phyloP scores from a whole-genome alignment of 1,140 invertebrate genomes.

The Anastrepha ludens region DNA sequence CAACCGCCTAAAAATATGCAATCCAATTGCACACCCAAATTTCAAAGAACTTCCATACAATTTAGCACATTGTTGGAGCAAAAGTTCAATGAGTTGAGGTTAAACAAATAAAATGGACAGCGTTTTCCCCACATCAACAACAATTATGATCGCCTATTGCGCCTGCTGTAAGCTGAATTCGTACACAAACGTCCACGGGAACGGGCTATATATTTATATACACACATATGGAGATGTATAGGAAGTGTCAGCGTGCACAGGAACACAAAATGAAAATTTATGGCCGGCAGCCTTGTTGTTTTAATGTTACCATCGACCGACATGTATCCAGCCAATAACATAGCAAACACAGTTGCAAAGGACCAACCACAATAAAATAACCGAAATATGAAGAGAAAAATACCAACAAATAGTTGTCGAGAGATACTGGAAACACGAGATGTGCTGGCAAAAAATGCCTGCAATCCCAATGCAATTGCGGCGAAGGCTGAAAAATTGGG shows the following conservation, averaged over 20 bases:
- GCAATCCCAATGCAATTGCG: slow-evolving; percentile 19
- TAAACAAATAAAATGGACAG: slow-evolving; percentile 20
- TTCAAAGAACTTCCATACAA: slow-evolving; percentile 21
- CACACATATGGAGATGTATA: too few relatives aligned
- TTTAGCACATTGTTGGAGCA: neutral
- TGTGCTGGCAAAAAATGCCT: neutral
- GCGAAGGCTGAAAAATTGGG: neutral
- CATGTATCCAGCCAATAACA: neutral
- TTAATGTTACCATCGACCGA: slow-evolving; percentile 16
- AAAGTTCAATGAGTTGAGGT: neutral
- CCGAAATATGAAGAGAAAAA: slow-evolving; percentile 31
- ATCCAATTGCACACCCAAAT: slow-evolving; percentile 16
- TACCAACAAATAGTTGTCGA: neutral
- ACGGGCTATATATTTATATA: neutral
- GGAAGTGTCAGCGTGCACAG: slow-evolving; percentile 40
- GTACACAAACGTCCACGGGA: neutral
- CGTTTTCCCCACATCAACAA: neutral
- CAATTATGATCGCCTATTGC: neutral
- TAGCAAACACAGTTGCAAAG: neutral
- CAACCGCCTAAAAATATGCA: slow-evolving; percentile 17
- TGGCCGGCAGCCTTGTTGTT: slow-evolving; percentile 21
- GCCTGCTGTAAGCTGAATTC: neutral
- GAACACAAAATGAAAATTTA: slow-evolving; percentile 48
- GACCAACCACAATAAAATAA: slow-evolving; percentile 41
- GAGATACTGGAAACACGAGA: neutral